Percentiles rank a stretch among this genome's conserved stretches.
Evolutionary conservation across 2,113 vertebrate species (phyloP).

Genomic region (Sylvicapra grimmia): DNA sequence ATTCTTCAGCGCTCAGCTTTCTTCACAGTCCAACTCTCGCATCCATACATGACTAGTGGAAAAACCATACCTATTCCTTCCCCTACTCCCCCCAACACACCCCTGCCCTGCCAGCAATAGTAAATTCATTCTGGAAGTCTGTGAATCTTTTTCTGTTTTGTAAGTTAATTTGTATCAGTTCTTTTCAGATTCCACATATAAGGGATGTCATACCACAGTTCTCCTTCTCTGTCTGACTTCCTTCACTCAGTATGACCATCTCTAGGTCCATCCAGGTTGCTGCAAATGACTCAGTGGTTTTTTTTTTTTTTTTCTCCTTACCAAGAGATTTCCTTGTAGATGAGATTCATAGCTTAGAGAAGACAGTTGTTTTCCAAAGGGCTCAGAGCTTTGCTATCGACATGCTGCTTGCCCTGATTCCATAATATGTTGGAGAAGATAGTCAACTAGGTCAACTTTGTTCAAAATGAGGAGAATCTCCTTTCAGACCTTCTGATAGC

Average conservation of each 20-base stretch:
- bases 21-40: too few species aligned
- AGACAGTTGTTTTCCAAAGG: neutral
- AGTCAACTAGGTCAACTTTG: neutral
- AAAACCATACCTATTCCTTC: neutral
- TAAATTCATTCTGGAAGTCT: neutral
- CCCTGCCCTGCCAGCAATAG: neutral
- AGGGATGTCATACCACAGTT: neutral
- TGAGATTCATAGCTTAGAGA: neutral
- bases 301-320: neutral
- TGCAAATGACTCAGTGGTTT: neutral
- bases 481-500: neutral
- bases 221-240: neutral
- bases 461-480: constrained; percentile 4
- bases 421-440: neutral
- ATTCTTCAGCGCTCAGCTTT: too few species aligned
- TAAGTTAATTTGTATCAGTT: neutral
- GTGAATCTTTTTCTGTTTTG: neutral
- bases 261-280: neutral
- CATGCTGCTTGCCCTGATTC: neutral
- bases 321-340: neutral
- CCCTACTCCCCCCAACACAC: neutral
- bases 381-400: neutral
- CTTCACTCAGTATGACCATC: neutral
- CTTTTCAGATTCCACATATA: neutral
- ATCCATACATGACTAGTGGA: too few species aligned